Conservation (phyloP, 1,140 invertebrate species). For the Manduca sexta region DNA sequence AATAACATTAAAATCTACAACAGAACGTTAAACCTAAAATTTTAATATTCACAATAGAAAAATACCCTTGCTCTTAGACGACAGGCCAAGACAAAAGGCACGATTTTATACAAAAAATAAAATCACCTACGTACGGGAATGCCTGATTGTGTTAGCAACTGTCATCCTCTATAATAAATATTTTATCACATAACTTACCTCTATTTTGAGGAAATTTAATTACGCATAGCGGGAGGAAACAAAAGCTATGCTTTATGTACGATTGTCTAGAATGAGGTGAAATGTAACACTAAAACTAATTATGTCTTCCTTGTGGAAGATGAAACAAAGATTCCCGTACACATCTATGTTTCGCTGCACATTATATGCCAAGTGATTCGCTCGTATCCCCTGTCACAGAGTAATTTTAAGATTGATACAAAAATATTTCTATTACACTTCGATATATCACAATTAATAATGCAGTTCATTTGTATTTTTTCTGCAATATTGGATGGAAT, state of each 20-base stretch:
- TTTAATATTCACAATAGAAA: conserved; percentile 55
- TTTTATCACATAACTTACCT: conserved; percentile 59
- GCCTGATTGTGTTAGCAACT: conserved; percentile 68
- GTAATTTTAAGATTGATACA: conserved; percentile 36
- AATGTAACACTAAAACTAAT: conserved; percentile 42
- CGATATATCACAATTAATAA: conserved; percentile 52
- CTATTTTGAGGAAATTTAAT: conserved; percentile 38
- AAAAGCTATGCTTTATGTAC: conserved; percentile 9
- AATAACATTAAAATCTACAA: conserved; percentile 34
- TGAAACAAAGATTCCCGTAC: conserved; percentile 72
- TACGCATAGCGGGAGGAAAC: conserved; percentile 14
- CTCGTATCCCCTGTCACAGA: conserved; percentile 46
- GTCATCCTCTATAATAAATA: conserved; percentile 63
- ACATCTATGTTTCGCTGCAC: conserved; percentile 57
- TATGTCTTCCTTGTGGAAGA: conserved; percentile 62
- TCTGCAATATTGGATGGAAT: conserved; percentile 63
- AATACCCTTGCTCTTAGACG: conserved; percentile 60
- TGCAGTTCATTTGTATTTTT: conserved; percentile 57
- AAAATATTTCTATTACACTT: conserved; percentile 37
- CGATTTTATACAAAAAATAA: conserved; percentile 73
- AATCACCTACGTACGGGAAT: conserved; percentile 66
- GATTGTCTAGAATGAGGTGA: conserved; percentile 9
- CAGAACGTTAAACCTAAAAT: conserved; percentile 51
- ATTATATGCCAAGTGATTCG: conserved; percentile 28
- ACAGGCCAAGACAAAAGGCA: conserved; percentile 70